These are phyloP conservation scores for Brienomyrus brachyistius DNA, from an alignment of 2,113 vertebrate genomes.

Conservation along the genomic window DNA sequence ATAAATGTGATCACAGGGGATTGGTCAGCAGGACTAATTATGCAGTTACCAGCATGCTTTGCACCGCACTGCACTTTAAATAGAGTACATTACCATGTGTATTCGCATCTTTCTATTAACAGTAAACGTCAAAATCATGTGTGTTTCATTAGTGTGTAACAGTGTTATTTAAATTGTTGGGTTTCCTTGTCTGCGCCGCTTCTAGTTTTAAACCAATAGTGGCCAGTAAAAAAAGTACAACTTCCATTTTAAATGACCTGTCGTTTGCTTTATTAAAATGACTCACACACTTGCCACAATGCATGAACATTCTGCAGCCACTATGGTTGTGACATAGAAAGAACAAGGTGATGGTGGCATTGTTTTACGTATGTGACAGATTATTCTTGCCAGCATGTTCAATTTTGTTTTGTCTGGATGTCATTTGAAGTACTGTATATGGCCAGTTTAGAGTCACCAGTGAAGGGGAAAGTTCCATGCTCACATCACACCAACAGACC, in stretches of 20 bases:
- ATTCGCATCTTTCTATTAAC: neutral
- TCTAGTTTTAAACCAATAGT: neutral
- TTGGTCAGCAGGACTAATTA: neutral
- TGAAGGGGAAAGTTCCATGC: neutral
- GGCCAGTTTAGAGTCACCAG: neutral
- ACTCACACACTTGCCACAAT: neutral
- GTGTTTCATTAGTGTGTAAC: neutral
- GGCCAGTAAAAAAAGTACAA: neutral
- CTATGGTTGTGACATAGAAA: neutral
- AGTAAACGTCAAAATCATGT: neutral
- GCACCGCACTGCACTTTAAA: neutral
- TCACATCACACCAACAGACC: neutral
- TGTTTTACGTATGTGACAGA: neutral
- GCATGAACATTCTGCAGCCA: neutral
- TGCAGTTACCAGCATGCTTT: neutral
- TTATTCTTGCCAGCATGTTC: neutral
- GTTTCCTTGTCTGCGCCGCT: neutral
- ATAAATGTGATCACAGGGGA: neutral
- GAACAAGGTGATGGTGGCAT: neutral
- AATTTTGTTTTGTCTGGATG: neutral
- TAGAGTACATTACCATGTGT: neutral
- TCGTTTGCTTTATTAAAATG: neutral
- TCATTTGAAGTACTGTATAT: neutral
- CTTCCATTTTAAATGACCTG: neutral
- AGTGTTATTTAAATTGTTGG: neutral